Conservation (phyloP, 2,113 vertebrate genomes). For the Opisthocomus hoazin region DNA sequence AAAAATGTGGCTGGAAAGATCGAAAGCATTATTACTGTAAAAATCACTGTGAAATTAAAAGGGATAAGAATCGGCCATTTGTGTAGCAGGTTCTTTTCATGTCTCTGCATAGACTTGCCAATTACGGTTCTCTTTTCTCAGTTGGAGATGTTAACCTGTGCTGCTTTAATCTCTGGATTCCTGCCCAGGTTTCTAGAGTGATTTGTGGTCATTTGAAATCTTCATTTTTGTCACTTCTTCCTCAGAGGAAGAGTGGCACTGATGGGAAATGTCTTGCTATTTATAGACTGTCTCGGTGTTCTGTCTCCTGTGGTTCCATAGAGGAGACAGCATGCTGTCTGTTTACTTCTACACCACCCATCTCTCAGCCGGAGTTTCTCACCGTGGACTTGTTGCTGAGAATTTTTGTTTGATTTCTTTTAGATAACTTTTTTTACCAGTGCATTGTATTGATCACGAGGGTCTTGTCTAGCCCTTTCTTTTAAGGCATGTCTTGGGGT, state of each 20-base stretch:
- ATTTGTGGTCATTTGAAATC: slow-evolving; percentile 30
- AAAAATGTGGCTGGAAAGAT: background rate
- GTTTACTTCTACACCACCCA: background rate
- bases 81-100: slow-evolving; percentile 14
- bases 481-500: background rate
- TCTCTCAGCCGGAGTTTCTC: background rate
- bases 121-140: slow-evolving; percentile 11
- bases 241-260: slow-evolving; percentile 5
- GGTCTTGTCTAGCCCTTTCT: background rate
- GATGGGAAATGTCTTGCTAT: slow-evolving; percentile 23
- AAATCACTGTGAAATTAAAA: background rate
- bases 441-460: background rate
- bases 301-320: background rate
- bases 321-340: background rate
- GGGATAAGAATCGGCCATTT: background rate
- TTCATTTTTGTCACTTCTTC: slow-evolving; percentile 30
- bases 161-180: slow-evolving; percentile 9
- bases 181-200: slow-evolving; percentile 26
- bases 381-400: background rate
- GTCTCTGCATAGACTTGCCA: slow-evolving; percentile 1
- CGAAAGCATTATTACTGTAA: background rate
- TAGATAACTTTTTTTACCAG: background rate
- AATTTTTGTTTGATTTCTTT: background rate
- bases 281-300: background rate
- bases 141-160: background rate